Evolutionary conservation across 2,888 invertebrate species (phyloP).

Genomic region (Himalopsyche anomala): DNA sequence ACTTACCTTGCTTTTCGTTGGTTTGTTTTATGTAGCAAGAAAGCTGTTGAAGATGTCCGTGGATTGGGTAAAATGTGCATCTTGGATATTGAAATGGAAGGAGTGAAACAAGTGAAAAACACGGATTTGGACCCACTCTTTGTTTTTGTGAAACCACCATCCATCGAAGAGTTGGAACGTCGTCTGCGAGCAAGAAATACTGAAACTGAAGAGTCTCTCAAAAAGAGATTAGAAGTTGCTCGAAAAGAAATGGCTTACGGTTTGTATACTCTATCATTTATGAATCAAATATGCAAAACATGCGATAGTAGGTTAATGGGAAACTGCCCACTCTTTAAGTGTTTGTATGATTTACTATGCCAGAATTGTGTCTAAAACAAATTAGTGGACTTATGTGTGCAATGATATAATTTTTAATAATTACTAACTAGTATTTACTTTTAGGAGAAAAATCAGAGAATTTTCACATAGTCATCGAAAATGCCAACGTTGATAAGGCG

Average conservation of each 20-base stretch:
- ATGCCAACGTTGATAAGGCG: slow-evolving; percentile 88
- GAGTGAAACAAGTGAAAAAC: slow-evolving; percentile 91
- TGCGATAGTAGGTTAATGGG: too few relatives aligned
- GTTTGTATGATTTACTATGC: too few relatives aligned
- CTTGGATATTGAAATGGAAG: slow-evolving; percentile 96
- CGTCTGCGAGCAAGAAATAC: slow-evolving; percentile 88
- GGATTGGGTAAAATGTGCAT: slow-evolving; percentile 91
- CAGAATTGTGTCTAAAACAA: too few relatives aligned
- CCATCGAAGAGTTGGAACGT: slow-evolving; percentile 84
- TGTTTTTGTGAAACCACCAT: slow-evolving; percentile 96
- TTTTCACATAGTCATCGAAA: slow-evolving; percentile 89
- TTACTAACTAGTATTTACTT: slow-evolving; percentile 64
- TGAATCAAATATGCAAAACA: not conserved
- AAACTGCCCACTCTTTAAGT: too few relatives aligned
- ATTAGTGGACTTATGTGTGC: too few relatives aligned
- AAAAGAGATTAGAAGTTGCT: slow-evolving; percentile 87
- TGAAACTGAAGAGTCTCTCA: slow-evolving; percentile 91
- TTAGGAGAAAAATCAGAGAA: slow-evolving; percentile 81
- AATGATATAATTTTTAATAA: not conserved
- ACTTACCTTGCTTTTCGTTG: not conserved
- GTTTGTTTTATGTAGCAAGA: slow-evolving; percentile 80
- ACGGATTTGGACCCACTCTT: slow-evolving; percentile 89
- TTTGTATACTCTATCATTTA: slow-evolving; percentile 66
- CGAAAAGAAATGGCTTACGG: slow-evolving; percentile 91
- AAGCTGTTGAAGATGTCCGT: slow-evolving; percentile 88